phyloP scores from a whole-genome alignment of 1,140 invertebrate species.

The Teleogryllus occipitalis region DNA sequence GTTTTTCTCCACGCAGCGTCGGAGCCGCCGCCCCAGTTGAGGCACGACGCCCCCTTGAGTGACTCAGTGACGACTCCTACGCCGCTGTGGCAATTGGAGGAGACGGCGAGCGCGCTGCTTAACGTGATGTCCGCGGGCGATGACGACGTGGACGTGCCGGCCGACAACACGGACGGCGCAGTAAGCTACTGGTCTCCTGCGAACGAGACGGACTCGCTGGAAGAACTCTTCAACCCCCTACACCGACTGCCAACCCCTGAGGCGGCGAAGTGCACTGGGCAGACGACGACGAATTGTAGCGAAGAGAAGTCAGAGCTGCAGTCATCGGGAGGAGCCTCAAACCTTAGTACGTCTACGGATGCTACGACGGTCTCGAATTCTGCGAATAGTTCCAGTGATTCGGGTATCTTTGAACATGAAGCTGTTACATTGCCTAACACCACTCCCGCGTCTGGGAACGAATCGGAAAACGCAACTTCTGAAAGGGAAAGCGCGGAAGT shows the following conservation, averaged over 20 bases:
- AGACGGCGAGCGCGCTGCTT: neutral
- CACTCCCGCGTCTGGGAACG: neutral
- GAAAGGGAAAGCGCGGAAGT: neutral
- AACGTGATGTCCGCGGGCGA: neutral
- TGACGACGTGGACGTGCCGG: neutral
- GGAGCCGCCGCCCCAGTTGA: neutral
- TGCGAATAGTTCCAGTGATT: neutral
- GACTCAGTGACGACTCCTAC: neutral
- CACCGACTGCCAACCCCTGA: too few species aligned
- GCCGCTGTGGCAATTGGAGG: slow-evolving; percentile 2
- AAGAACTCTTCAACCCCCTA: neutral
- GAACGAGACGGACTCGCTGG: neutral
- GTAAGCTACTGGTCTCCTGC: neutral
- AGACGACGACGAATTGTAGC: neutral
- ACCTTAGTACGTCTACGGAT: neutral
- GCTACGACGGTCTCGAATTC: neutral
- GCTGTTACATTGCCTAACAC: neutral
- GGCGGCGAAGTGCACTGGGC: neutral
- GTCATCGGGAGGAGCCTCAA: too few species aligned
- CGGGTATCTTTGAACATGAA: too few species aligned
- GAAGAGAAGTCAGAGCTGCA: neutral
- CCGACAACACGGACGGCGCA: neutral
- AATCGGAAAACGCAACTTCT: neutral
- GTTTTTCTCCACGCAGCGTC: too few species aligned
- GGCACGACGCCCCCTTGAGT: neutral